Evolutionary conservation across 2,888 invertebrate genomes (phyloP).

Genomic region (Norana najaformis): DNA sequence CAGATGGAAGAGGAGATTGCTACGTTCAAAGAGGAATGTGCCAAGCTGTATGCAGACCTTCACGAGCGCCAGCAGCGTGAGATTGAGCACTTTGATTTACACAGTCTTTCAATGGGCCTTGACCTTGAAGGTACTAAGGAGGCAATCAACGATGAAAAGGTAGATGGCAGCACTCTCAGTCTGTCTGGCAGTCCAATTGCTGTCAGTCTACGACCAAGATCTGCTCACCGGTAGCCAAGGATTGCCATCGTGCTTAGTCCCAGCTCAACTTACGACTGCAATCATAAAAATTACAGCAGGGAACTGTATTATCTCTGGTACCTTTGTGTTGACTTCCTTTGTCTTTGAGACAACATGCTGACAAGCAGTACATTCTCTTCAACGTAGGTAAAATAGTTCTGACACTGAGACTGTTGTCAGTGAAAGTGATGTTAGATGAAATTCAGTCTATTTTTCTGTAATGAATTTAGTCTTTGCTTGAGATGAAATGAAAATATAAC

Average conservation of each 20-base stretch:
- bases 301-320: neutral
- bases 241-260: neutral
- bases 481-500: neutral
- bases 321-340: neutral
- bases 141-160: conserved; percentile 85
- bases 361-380: neutral
- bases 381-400: neutral
- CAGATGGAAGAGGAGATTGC: conserved; percentile 91
- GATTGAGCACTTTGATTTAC: conserved; percentile 89
- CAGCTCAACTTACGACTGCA: conserved; percentile 8
- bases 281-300: neutral
- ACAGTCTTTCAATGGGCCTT: conserved; percentile 89
- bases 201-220: neutral
- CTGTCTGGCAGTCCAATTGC: conserved; percentile 77
- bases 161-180: conserved; percentile 81
- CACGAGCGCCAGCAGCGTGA: conserved; percentile 88
- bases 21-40: conserved; percentile 86
- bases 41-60: conserved; percentile 83
- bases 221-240: conserved; percentile 21
- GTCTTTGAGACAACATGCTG: neutral
- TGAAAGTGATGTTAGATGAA: neutral
- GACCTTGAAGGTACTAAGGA: conserved; percentile 87
- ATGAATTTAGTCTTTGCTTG: neutral
- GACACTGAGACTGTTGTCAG: neutral
- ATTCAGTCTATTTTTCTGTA: neutral